Conservation (phyloP, 2,113 vertebrate genomes). For the Ophiodon elongatus region DNA sequence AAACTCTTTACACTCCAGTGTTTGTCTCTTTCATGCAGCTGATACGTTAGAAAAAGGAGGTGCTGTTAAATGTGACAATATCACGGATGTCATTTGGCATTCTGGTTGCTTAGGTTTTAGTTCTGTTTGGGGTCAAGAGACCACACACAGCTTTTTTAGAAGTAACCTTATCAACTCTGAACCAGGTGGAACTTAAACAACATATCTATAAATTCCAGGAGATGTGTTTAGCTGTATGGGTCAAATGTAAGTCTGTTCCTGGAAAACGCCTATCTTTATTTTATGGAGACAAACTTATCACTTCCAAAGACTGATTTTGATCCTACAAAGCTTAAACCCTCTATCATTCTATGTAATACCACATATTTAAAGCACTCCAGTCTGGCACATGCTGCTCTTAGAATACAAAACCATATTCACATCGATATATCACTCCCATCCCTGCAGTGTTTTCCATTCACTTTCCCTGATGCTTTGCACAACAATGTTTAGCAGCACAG, state of each 20-base stretch:
- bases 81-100: neutral
- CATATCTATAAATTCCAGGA: constrained; percentile 29
- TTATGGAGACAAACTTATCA: neutral
- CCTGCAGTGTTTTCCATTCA: neutral
- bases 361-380: neutral
- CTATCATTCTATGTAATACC: neutral
- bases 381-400: neutral
- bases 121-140: neutral
- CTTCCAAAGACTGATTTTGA: neutral
- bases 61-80: neutral
- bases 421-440: constrained; percentile 15
- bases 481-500: constrained; percentile 27
- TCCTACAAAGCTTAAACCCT: neutral
- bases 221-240: neutral
- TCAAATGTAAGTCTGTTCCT: neutral
- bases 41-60: neutral
- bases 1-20: constrained; percentile 5
- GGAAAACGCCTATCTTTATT: constrained; percentile 9
- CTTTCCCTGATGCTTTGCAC: neutral
- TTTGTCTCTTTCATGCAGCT: neutral
- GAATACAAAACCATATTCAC: constrained; percentile 18
- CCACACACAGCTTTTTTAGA: neutral
- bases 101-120: neutral
- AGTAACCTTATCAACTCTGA: constrained; percentile 18
- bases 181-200: neutral